A percentile compares a stretch with the other conserved stretches of the same genome.
Evolutionary conservation across 1,140 invertebrate genomes (phyloP).

Genomic region (Oryctes rhinoceros): DNA sequence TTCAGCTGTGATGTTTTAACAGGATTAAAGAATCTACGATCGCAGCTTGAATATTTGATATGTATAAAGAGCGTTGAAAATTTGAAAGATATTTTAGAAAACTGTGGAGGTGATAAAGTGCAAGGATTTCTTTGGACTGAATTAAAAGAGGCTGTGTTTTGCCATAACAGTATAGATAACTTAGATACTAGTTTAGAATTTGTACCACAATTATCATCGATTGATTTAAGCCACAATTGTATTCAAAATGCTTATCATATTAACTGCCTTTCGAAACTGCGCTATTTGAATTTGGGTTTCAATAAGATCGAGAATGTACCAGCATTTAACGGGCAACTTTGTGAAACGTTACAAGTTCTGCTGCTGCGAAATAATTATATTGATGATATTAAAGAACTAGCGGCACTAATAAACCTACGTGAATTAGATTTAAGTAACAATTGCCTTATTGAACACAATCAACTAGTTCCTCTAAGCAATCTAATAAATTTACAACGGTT

Average conservation of each 20-base stretch:
- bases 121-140: constrained; percentile 71
- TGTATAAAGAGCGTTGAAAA: constrained; percentile 63
- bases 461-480: constrained; percentile 65
- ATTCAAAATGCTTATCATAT: constrained; percentile 62
- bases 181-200: constrained; percentile 68
- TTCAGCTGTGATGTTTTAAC: constrained; percentile 64
- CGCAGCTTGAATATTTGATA: constrained; percentile 67
- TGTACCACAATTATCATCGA: constrained; percentile 66
- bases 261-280: constrained; percentile 68
- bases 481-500: constrained; percentile 65
- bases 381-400: constrained; percentile 60
- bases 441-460: constrained; percentile 68
- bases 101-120: constrained; percentile 69
- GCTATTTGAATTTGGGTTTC: constrained; percentile 69
- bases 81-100: constrained; percentile 62
- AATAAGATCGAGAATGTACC: constrained; percentile 69
- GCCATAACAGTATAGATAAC: constrained; percentile 66
- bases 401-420: constrained; percentile 62
- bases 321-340: constrained; percentile 62
- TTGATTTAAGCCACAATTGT: constrained; percentile 72
- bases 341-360: constrained; percentile 55
- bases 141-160: constrained; percentile 65
- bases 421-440: constrained; percentile 73
- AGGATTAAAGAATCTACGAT: constrained; percentile 67
- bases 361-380: constrained; percentile 59